These are phyloP conservation scores for Sialia sialis DNA, from an alignment of 2,113 vertebrate species.

Conservation along the genomic window DNA sequence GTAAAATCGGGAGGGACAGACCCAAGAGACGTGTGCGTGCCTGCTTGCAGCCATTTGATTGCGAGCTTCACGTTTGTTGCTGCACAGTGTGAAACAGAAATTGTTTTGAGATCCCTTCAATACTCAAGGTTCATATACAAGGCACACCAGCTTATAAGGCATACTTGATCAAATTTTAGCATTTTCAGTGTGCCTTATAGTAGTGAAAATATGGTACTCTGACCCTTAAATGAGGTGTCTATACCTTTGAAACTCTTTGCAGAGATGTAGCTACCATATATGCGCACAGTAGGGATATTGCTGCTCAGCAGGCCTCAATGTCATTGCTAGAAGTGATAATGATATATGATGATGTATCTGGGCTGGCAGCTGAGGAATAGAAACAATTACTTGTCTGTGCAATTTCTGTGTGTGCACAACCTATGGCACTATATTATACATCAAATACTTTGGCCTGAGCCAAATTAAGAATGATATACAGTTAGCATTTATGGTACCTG, in stretches of 20 bases:
- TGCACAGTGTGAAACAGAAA: too few relatives aligned
- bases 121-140: too few relatives aligned
- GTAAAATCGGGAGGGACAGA: too few relatives aligned
- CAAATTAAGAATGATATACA: not conserved
- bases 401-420: not conserved
- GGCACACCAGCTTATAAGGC: too few relatives aligned
- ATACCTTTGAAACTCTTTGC: not conserved
- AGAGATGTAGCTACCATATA: not conserved
- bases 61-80: too few relatives aligned
- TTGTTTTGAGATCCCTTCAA: too few relatives aligned
- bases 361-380: constrained; percentile 1
- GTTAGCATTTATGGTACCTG: not conserved
- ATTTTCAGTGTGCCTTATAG: too few relatives aligned
- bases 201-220: too few relatives aligned
- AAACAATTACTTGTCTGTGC: not conserved
- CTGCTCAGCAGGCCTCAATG: not conserved
- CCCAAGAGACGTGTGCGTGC: too few relatives aligned
- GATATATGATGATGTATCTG: not conserved
- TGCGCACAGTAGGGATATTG: not conserved
- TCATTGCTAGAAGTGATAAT: not conserved
- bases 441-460: not conserved
- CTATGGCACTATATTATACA: not conserved
- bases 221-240: not conserved
- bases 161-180: too few relatives aligned
- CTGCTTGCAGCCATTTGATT: too few relatives aligned